Evolutionary conservation across 2,888 invertebrate genomes (phyloP).

Genomic region (Pachliopta kotzebuea): DNA sequence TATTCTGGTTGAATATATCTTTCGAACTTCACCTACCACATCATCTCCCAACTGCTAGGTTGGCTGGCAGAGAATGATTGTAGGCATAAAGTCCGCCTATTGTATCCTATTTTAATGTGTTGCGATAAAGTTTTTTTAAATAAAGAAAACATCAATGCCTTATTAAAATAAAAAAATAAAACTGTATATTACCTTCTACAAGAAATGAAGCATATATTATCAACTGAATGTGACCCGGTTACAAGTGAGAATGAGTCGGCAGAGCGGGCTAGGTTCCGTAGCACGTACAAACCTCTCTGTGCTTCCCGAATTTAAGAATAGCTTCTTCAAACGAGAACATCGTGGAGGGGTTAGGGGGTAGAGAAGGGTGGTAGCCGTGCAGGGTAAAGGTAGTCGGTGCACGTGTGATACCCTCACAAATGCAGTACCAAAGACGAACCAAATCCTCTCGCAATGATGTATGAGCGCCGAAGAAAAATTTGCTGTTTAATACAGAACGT

Average conservation of each 20-base stretch:
- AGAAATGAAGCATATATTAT: no score
- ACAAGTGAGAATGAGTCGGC: constrained; percentile 6
- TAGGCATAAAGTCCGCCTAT: no score
- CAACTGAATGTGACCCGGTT: constrained; percentile 12
- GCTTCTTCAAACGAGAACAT: constrained; percentile 21
- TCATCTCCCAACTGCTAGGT: no score
- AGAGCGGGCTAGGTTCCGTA: constrained; percentile 1
- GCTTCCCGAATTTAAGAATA: constrained; percentile 26
- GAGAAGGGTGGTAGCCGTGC: neutral
- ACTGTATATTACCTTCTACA: no score
- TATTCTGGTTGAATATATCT: no score
- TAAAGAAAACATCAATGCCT: no score
- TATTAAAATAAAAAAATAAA: no score
- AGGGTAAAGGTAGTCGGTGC: constrained; percentile 18
- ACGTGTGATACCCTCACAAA: constrained; percentile 25
- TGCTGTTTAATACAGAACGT: constrained; percentile 7
- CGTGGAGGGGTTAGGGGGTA: neutral
- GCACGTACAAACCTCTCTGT: constrained; percentile 18
- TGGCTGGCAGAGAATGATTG: no score
- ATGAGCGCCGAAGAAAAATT: constrained; percentile 14
- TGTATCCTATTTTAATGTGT: no score
- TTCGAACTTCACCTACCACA: no score
- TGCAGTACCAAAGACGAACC: constrained; percentile 13
- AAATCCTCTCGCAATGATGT: constrained; percentile 25
- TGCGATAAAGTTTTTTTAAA: no score